Evolutionary conservation across 1,140 invertebrate species (phyloP), one percentile per base, ranked within the genome.

Genomic region (Ephestia elutella): DNA sequence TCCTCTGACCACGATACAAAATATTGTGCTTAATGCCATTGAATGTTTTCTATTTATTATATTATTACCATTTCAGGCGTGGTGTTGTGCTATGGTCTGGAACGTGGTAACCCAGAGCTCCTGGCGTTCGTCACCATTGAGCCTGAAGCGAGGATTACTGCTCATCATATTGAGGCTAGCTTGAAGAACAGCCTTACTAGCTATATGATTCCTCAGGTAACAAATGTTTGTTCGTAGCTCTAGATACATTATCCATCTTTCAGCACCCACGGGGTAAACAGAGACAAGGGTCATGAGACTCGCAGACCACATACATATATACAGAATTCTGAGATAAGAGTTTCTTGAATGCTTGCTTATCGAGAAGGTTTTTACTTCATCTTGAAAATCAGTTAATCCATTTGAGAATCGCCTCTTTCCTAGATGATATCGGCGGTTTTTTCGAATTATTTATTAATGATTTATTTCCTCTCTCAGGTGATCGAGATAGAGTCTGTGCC

Each of bases 81-180:
- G 0, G 94, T 96, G 1, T 87, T 97, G 1, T 96, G 95, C 73
- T 94, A 96, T 73, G 93, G 93, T 63, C 91, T 94, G 30, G 93
- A 94, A 0, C 91, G 94, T 71, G 89, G 93, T 11, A 92, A 91
- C 66, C 90, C 95, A 87, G 91, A 92, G 60, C 87, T 96, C 9
- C 65, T 96, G 21, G 93, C 94, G 0, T 96, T 95, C 65, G 91
- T 95, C 2, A 93, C 92, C 5, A 68, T 91, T 0, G 76, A 90
- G 15, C 78, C 89, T n/a, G 89, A 89, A 7, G 77, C 82, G 0
- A 89, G 87, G 1, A 77, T 91, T 0, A 91, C 90, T 5, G 91
- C 90, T 0, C 74, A 91, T n/a, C 89, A 93, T 59, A 91, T 96
- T 21, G 93, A 95, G 75, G 75, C 80, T 0, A 78, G 89, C 13